A percentile compares a stretch with the other conserved stretches of the same genome.
Conservation (phyloP, 2,797 vertebrate species). For the Pelobates cultripes region DNA sequence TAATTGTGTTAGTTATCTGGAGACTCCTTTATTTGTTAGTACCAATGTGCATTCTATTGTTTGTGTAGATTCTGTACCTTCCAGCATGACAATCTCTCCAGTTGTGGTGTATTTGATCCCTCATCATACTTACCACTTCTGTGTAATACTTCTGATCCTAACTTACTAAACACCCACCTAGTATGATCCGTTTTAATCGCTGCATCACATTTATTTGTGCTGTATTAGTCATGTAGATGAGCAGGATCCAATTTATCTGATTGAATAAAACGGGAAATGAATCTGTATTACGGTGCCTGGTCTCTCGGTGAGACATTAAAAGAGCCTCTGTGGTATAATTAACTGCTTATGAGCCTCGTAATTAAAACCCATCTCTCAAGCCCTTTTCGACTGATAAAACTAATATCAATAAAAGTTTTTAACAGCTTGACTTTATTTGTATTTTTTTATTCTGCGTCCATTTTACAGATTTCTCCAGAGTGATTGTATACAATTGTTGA, state of each 20-base stretch:
- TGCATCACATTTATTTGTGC: too few species aligned
- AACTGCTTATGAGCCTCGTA: constrained; percentile 15
- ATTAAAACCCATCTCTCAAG: constrained; percentile 42
- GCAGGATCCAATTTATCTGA: constrained; percentile 22
- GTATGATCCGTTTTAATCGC: too few species aligned
- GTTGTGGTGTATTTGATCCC: too few species aligned
- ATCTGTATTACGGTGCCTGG: not conserved
- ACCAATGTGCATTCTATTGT: too few species aligned
- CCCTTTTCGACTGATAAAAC: constrained; percentile 7
- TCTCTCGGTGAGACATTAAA: constrained; percentile 12
- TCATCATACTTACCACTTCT: too few species aligned
- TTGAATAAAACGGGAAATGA: not conserved
- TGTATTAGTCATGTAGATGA: not conserved
- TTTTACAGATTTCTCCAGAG: constrained; percentile 24
- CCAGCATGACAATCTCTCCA: too few species aligned
- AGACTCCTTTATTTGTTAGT: too few species aligned
- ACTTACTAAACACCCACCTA: too few species aligned
- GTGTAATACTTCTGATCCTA: too few species aligned
- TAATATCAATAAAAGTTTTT: constrained; percentile 1
- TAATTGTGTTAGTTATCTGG: too few species aligned
- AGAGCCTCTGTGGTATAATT: constrained; percentile 18
- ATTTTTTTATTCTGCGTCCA: not conserved
- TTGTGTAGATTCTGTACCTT: too few species aligned
- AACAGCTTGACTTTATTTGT: not conserved
- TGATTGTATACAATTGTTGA: constrained; percentile 12